Base-by-base conservation (phyloP, 1,140 invertebrate genomes). In the Drosophila rhopaloa region DNA sequence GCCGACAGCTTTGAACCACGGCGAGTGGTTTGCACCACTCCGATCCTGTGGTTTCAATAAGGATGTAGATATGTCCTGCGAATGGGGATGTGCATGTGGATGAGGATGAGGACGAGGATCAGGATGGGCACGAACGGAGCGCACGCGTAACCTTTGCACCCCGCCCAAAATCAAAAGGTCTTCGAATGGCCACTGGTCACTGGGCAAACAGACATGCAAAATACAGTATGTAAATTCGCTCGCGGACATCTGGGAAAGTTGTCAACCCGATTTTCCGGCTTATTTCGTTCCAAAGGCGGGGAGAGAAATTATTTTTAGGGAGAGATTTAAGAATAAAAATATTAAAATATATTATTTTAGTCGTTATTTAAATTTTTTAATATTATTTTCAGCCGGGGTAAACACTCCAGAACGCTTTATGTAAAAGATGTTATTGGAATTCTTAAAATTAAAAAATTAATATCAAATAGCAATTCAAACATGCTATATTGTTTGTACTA, bases 101-200 rank as follows among this genome's bases (percentile, higher is more conserved):
- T 7, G 14, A 10, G 48, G 63, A 60, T 62, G 68, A 78, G 75
- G 65, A 82, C 11, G 14, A 35, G 19, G 41, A 53, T 5, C 4
- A n/a, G 35, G 65, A 54, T 56, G 65, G 82, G 79, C 83, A 86
- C 83, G 83, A 76, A 86, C 83, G 65, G 54, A 65, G 74, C 83
- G 76, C 76, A 82, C 83, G 83, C 83, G 75, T 86, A 86, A 86
- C 83, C 83, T 88, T 86, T 86, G 76, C 50, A 53, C 50, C 50
- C 79, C 74, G 51, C 40, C 57, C 13, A 35, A 38, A 7, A 46
- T 53, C 13, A 35, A 44, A 9, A 46, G 53, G 37, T 14, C 58
- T n/a, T 29, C 35, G 46, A 32, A 54, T 57, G 40, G 50, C 40
- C 48, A 75, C 32, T 44, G 35, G 41, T 32, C 38, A 37, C 57